Conservation (phyloP, 2,113 vertebrate genomes). For the Megatriorchis doriae region DNA sequence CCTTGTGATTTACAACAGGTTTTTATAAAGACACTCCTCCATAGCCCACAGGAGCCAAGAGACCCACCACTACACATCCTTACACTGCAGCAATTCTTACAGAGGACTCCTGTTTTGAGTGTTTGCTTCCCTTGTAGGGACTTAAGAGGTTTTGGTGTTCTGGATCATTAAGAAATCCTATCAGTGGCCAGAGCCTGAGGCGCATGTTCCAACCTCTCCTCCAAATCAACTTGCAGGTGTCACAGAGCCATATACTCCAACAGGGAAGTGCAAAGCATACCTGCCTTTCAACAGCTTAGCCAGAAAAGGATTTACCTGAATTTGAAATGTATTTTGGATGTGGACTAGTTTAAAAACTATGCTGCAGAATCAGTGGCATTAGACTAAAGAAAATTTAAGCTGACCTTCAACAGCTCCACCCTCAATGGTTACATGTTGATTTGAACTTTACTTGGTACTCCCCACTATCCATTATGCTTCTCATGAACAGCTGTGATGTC, state of each 20-base stretch:
- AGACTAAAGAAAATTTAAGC: not conserved
- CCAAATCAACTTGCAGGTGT: not conserved
- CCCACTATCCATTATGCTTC: not conserved
- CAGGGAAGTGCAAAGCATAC: not conserved
- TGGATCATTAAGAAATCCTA: accelerated
- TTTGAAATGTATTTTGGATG: not conserved
- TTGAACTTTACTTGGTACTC: not conserved
- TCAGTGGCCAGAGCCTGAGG: not conserved
- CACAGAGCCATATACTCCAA: not conserved
- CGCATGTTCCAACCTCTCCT: not conserved
- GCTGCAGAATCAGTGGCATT: not conserved
- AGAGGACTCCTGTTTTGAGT: not conserved
- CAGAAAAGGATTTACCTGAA: not conserved
- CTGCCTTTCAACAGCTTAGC: not conserved
- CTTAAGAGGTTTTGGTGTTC: not conserved
- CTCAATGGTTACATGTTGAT: not conserved
- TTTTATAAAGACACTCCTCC: not conserved
- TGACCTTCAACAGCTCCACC: not conserved
- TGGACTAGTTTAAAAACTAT: not conserved
- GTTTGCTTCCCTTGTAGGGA: not conserved
- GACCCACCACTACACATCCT: not conserved
- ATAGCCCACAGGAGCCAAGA: not conserved
- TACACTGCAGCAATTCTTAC: not conserved
- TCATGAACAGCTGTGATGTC: not conserved
- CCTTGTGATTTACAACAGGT: not conserved